Evolutionary conservation across 2,797 vertebrate species (phyloP).

Genomic region (Myiothlypis coronata): DNA sequence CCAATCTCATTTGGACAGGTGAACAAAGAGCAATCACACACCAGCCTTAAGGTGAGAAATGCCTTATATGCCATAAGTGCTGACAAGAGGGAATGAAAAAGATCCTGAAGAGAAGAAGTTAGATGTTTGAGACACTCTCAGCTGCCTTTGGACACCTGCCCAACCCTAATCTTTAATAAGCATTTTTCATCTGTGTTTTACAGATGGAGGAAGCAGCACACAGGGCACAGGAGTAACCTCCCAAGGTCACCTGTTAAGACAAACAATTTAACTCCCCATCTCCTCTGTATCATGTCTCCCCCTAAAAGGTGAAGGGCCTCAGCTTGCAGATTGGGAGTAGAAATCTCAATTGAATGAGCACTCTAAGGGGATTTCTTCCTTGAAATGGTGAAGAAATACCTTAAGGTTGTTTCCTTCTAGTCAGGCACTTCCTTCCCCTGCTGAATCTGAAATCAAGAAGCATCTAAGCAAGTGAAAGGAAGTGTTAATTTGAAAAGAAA

Average conservation of each 20-base stretch:
- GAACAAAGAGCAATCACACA: background rate
- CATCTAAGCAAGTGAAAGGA: constrained; percentile 5
- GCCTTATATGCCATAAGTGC: background rate
- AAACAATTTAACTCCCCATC: background rate
- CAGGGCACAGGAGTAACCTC: background rate
- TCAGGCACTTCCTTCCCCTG: background rate
- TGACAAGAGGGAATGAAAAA: background rate
- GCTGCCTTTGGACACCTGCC: background rate
- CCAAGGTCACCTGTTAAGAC: background rate
- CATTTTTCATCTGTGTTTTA: background rate
- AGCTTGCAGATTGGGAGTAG: background rate
- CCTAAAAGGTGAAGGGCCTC: background rate
- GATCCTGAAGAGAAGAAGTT: background rate
- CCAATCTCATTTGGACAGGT: background rate
- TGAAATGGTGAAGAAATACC: constrained; percentile 19
- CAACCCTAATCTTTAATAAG: background rate
- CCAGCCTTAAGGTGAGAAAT: background rate
- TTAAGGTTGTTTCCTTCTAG: background rate
- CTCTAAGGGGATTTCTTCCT: constrained; percentile 21
- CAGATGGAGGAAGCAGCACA: background rate
- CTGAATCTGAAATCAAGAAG: constrained; percentile 12
- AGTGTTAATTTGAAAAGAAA: background rate
- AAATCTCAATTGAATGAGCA: background rate
- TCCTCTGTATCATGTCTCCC: background rate
- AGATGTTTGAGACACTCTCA: background rate